Base-by-base conservation (phyloP, 2,113 vertebrate species). In the Semnornis frantzii region DNA sequence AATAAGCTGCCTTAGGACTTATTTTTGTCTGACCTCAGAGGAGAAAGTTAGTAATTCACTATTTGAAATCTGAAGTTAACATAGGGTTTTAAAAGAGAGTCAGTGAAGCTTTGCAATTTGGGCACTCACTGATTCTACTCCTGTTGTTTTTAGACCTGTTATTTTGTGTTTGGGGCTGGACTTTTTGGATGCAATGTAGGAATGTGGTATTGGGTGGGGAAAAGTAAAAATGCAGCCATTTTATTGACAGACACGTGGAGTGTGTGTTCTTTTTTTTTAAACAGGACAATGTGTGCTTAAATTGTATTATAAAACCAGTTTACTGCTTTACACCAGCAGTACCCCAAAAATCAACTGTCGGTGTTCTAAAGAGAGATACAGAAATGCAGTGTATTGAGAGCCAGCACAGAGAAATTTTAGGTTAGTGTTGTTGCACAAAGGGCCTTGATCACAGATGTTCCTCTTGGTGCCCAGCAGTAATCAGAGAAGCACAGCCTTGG, bases 1-100 rank as follows among this genome's bases (percentile, higher is more conserved):
- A 94, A 95, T 93, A 92, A 91, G 58, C 94, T 59, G 93, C 93
- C 68, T 92, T 70, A 58, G 78, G 95, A 72, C 87, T 96, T 95
- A 95, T 93, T 97, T 97, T 94, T 93, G 94, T 89, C 95, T 94
- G 84, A 82, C 96, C 95, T 97, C 93, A 95, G 89, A 92, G 96
- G 92, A 88, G 94, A 93, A 94, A 96, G 97, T 95, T 93, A 96
- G 97, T 96, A 94, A 97, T 97, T 97, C 91, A 68, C 64, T 88
- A 8, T 96, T 94, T 93, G 78, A 90, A 92, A 89, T 88, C 65
- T 79, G 42, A 70, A 70, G 73, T 90, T 95, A 85, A 83, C 93
- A 39, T 2, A 92, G 93, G 84, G 82, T 95, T 95, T 91, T 24
- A 70, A 73, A 82, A 92, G 82, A 82, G 92, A 86, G 85, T 69